Base-by-base conservation (phyloP, 2,888 invertebrate species). In the Diachrysia chrysitis region DNA sequence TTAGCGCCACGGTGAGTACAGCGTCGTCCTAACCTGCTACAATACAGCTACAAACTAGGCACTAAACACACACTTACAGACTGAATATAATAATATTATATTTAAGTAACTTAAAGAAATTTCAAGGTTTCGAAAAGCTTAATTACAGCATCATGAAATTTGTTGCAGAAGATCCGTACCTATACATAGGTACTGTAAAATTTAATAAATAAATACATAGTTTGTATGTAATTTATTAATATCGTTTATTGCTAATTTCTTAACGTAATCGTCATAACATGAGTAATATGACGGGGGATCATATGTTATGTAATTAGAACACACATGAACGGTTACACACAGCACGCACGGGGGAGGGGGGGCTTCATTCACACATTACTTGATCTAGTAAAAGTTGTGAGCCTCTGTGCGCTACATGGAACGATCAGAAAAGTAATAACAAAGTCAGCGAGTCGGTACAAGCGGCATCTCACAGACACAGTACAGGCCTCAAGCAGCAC, bases 371-470 rank as follows among this genome's bases (percentile, higher is more conserved):
- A 48, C 48, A 48, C 17, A 2, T 48, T 9, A 37, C 37, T 58
- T 1, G 46, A 23, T 48, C 29, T n/a, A 19, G 46, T 48, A 17
- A 59, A 48, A 19, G 25, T 58, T 25, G 10, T 6, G 29, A 32
- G 9, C 51, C 19, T 17, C 21, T 10, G 35, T 60, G n/a, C 32
- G 12, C 16, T 46, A 53, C 48, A 35, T 16, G 7, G 14, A 62
- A 56, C 23, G n/a, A 17, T 17, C 32, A 9, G 19, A 10, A 21
- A 19, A 12, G 48, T 10, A 25, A 42, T 48, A 70, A 65, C 66
- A 60, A 66, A 66, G 62, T 66, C 37, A 48, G 61, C 56, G 25
- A 10, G 55, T 35, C 37, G 16, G 14, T 21, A 12, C 12, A 42
- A 17, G 16, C 53, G 35, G 21, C 54, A 19, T 12, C 35, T 29